Base-by-base conservation (phyloP, 2,888 invertebrate species). In the Hecatera dysodea region DNA sequence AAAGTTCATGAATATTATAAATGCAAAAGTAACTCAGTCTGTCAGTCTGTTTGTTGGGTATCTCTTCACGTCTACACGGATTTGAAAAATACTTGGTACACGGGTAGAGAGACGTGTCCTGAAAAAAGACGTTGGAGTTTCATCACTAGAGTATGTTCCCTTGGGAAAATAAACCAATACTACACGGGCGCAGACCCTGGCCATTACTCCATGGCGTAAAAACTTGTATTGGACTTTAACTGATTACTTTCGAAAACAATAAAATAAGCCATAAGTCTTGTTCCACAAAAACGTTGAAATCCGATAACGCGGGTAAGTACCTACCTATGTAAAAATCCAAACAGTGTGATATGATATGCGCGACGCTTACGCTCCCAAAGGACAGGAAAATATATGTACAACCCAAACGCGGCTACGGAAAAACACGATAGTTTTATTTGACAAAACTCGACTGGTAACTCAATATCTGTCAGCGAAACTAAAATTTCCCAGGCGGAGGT, bases 381-480 rank as follows among this genome's bases (percentile, higher is more conserved):
- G 84, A 74, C 77, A 75, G 68, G 29, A 74, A 71, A 82, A 82
- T 82, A 83, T 68, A 83, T 72, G 67, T 72, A 76, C 74, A 80
- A 73, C 74, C 82, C 62, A 27, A 61, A 75, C 71, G 75, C 73
- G 73, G 73, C 68, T 73, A 79, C 79, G 79, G 81, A 87, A 89
- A 91, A 90, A 91, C 85, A 87, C 85, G 82, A 79, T 88, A 85
- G 87, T 91, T 92, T 91, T 93, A 93, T 93, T 92, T 89, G 88
- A 87, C 88, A 89, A 90, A 92, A 90, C 90, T 88, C 89, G 74
- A 75, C 78, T 84, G 86, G 92, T 93, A 93, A 93, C 93, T 93
- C 92, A 92, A 93, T 93, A 93, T 91, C 88, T 91, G 92, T 91
- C 91, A 91, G 87, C 89, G 88, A 91, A 93, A 93, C 92, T 91